phyloP scores from a whole-genome alignment of 1,140 invertebrate species.

The Trissolcus basalis region DNA sequence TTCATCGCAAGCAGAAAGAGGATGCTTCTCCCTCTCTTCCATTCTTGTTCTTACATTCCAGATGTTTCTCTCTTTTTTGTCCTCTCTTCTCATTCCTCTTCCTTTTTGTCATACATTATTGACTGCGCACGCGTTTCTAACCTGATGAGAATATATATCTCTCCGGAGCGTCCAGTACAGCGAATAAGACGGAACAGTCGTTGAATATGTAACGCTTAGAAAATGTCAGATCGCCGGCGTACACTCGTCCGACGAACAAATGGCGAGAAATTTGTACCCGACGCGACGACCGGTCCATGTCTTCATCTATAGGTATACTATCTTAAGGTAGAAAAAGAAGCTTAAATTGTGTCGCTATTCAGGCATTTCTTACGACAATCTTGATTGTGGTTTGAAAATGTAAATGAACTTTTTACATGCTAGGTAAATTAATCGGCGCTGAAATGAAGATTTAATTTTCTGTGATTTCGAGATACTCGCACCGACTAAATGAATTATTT shows the following conservation, averaged over 20 bases:
- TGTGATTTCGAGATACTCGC: background rate
- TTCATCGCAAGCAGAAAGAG: constrained; percentile 51
- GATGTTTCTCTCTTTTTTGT: constrained; percentile 11
- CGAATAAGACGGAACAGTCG: constrained; percentile 49
- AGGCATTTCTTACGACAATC: background rate
- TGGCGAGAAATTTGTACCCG: constrained; percentile 22
- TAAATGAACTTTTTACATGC: constrained; percentile 1
- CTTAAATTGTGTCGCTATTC: constrained; percentile 1
- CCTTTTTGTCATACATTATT: constrained; percentile 21
- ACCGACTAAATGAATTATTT: constrained; percentile 9
- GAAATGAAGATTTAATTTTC: constrained; percentile 3
- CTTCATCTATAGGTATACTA: constrained; percentile 8
- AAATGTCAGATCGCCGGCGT: constrained; percentile 31
- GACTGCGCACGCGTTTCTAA: constrained; percentile 36
- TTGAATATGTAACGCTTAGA: constrained; percentile 53
- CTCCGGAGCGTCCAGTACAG: constrained; percentile 3
- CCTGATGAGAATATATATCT: constrained; percentile 24
- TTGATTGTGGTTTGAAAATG: background rate
- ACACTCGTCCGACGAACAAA: constrained; percentile 19
- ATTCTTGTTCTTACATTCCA: constrained; percentile 42
- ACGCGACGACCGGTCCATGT: constrained; percentile 8
- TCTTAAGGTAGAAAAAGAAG: background rate
- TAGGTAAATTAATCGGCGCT: background rate
- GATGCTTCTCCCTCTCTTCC: constrained; percentile 22
- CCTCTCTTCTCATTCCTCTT: constrained; percentile 3